These are phyloP conservation scores for Schizopygopsis malacanthus DNA, from an alignment of 2,797 vertebrate genomes.

Conservation along the genomic window DNA sequence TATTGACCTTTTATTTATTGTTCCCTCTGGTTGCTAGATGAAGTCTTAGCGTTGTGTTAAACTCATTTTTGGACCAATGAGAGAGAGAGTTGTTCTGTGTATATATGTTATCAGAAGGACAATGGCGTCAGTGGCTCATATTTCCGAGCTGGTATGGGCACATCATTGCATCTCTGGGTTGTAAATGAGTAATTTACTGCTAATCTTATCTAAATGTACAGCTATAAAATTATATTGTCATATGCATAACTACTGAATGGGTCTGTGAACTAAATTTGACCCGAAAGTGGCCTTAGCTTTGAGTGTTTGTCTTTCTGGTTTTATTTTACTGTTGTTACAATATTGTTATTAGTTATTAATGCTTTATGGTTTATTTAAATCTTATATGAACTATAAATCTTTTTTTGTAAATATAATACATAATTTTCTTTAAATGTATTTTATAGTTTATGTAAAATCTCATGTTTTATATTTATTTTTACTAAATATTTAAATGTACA, in stretches of 20 bases:
- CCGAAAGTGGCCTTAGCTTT: background rate
- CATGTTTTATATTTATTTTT: no score
- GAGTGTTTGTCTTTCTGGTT: background rate
- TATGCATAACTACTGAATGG: conserved; percentile 27
- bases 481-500: no score
- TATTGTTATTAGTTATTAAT: background rate
- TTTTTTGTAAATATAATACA: background rate
- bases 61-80: background rate
- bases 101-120: conserved; percentile 14
- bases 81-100: background rate
- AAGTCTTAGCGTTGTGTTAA: background rate
- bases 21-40: background rate
- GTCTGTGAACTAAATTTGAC: background rate
- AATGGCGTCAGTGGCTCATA: conserved; percentile 12
- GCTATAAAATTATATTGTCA: conserved; percentile 14
- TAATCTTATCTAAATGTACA: conserved; percentile 40
- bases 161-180: background rate
- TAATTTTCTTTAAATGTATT: background rate
- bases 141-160: conserved; percentile 16
- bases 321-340: background rate
- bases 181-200: conserved; percentile 34
- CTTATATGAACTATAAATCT: background rate
- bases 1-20: conserved; percentile 5
- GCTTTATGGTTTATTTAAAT: background rate
- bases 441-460: background rate